Evolutionary conservation across 1,140 invertebrate species (phyloP).

Genomic region (Cydia pomonella): DNA sequence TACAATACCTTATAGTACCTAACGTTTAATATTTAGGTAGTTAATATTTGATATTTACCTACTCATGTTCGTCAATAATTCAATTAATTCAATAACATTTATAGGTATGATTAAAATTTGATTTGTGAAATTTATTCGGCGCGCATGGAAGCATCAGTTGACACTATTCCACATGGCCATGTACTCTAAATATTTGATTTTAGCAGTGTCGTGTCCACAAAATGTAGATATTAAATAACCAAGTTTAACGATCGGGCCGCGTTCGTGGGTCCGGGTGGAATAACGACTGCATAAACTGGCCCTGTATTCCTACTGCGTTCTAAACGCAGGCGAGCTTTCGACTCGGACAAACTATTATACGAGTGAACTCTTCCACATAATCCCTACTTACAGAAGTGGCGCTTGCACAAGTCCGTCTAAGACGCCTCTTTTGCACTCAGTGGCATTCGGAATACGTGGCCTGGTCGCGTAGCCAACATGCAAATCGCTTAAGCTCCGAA

Average conservation of each 20-base stretch:
- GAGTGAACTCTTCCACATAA: not conserved
- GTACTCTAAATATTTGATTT: not conserved
- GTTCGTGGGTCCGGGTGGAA: constrained; percentile 37
- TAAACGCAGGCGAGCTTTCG: not conserved
- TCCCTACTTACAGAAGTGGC: not conserved
- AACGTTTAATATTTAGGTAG: no score
- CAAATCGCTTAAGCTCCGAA: no score
- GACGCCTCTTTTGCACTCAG: not conserved
- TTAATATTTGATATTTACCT: no score
- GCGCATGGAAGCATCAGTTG: not conserved
- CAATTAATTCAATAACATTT: no score
- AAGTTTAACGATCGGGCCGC: constrained; percentile 34
- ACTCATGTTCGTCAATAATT: no score
- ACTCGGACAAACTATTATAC: not conserved
- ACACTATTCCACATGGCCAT: not conserved
- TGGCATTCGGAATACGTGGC: not conserved
- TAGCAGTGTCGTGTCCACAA: constrained; percentile 7
- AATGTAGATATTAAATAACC: constrained; percentile 18
- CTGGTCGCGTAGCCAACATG: constrained; percentile 42
- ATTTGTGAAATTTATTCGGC: not conserved
- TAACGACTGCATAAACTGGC: constrained; percentile 40
- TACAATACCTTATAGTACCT: no score
- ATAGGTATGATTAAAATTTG: no score
- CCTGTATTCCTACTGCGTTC: not conserved
- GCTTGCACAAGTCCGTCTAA: not conserved